Percentiles rank a stretch among this genome's conserved stretches.
Evolutionary conservation across 2,113 vertebrate genomes (phyloP).

Genomic region (Herpetotheres cachinnans): DNA sequence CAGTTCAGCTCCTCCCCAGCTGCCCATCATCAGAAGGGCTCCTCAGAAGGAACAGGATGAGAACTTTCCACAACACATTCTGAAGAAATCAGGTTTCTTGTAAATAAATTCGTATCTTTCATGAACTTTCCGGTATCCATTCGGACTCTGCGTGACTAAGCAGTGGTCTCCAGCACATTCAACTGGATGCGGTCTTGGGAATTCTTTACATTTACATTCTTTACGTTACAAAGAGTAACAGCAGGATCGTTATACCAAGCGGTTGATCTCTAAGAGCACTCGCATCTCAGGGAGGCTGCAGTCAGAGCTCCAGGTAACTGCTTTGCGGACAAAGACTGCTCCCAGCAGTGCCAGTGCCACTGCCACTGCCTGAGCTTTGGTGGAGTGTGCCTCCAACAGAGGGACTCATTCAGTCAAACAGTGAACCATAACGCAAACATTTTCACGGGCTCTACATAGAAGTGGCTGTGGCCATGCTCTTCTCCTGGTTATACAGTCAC

Average conservation of each 20-base stretch:
- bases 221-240: background rate
- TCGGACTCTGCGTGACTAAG: background rate
- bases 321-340: background rate
- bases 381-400: background rate
- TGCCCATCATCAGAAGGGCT: background rate
- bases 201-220: no score
- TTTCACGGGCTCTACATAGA: background rate
- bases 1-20: background rate
- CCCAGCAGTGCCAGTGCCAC: background rate
- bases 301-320: background rate
- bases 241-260: background rate
- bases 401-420: background rate
- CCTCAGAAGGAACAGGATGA: background rate
- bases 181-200: background rate
- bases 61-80: background rate
- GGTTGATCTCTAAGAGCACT: background rate
- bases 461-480: background rate
- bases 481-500: background rate
- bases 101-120: background rate
- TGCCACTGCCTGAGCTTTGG: background rate
- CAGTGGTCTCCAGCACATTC: background rate
- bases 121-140: background rate
- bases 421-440: background rate
- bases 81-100: background rate
- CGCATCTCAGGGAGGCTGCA: background rate